A percentile compares a stretch with the other conserved stretches of the same genome.
phyloP scores from a whole-genome alignment of 2,113 vertebrate species.

The Corythornis vintsioides region DNA sequence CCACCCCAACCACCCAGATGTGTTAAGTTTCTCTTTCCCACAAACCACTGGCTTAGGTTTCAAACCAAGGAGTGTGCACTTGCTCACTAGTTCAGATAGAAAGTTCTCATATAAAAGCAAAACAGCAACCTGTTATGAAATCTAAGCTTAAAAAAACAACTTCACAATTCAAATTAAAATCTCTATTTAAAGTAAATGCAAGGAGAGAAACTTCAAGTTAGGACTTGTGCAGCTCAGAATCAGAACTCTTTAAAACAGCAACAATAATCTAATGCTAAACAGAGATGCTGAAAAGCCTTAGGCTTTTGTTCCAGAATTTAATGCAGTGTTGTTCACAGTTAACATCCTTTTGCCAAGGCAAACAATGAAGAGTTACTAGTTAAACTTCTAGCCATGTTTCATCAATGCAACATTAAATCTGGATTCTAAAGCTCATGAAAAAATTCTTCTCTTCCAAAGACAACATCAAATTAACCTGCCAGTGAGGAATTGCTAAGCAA shows the following conservation, averaged over 20 bases:
- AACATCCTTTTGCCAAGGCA: neutral
- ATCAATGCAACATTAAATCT: neutral
- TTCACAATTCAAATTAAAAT: neutral
- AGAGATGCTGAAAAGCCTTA: neutral
- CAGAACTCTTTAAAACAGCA: neutral
- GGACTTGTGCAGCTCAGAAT: neutral
- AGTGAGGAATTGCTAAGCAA: neutral
- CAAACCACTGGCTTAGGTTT: neutral
- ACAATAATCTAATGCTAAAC: neutral
- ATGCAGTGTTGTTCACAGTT: neutral
- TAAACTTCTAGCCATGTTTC: neutral
- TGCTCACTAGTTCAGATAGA: neutral
- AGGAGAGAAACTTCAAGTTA: neutral
- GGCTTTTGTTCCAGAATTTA: neutral
- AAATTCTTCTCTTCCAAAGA: neutral
- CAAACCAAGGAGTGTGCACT: neutral
- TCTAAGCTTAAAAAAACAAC: neutral
- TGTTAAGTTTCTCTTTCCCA: neutral
- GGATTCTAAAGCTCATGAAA: neutral
- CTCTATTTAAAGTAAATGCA: neutral
- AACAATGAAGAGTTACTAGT: neutral
- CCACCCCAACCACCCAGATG: neutral
- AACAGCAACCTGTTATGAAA: neutral
- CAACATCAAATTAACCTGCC: neutral
- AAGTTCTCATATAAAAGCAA: neutral